These are phyloP conservation scores for Agapornis canus DNA, from an alignment of 2,797 vertebrate species.

Conservation along the genomic window DNA sequence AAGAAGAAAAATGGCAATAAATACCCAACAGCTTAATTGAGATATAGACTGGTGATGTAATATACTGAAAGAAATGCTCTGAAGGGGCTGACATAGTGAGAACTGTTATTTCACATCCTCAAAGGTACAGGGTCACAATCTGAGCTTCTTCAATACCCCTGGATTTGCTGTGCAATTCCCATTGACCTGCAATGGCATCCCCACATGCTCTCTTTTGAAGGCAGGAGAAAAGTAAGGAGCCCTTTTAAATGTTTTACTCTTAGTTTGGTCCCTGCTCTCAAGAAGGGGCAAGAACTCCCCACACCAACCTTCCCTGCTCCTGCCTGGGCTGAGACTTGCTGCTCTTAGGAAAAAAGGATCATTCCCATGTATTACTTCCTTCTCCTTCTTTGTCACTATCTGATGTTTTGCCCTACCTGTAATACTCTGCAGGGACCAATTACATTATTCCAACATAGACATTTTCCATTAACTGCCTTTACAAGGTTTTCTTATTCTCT, in stretches of 20 bases:
- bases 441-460: conserved; percentile 68
- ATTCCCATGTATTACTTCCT: not conserved
- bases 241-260: not conserved
- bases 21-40: not conserved
- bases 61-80: not conserved
- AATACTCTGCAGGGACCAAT: conserved; percentile 66
- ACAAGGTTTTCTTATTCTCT: conserved; percentile 36
- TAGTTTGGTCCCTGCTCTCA: not conserved
- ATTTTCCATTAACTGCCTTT: conserved; percentile 60
- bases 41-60: not conserved
- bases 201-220: not conserved
- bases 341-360: not conserved
- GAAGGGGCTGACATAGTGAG: not conserved
- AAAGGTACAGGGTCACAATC: not conserved
- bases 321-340: not conserved
- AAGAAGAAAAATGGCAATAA: not conserved
- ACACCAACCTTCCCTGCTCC: not conserved
- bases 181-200: not conserved
- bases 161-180: not conserved
- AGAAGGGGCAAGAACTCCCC: not conserved
- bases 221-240: not conserved
- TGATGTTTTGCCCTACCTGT: conserved; percentile 43
- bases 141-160: not conserved
- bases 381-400: not conserved
- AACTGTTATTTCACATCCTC: not conserved